These are phyloP conservation scores for Siniperca obscura DNA, from an alignment of 2,797 vertebrate species.

Conservation along the genomic window DNA sequence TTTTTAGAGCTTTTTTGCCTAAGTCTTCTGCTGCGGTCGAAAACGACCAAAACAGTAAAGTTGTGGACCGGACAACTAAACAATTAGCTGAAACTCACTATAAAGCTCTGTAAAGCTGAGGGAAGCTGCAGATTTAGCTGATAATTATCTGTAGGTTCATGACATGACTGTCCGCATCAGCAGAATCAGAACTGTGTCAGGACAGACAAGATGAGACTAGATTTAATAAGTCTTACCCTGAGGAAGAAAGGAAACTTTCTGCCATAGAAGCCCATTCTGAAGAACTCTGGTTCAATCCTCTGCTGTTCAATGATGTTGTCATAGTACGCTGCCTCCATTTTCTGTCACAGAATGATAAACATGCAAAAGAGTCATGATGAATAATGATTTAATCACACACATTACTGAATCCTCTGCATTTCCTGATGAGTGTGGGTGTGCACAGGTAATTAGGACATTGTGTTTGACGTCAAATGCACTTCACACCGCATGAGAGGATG, in stretches of 20 bases:
- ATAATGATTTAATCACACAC: conserved; percentile 62
- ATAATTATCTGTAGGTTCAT: neutral
- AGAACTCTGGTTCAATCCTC: conserved; percentile 97
- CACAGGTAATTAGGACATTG: conserved; percentile 57
- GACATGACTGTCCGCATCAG: neutral
- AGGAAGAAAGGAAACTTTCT: conserved; percentile 99
- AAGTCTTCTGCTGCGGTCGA: neutral
- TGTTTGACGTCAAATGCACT: conserved; percentile 24
- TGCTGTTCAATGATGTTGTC: conserved; percentile 99
- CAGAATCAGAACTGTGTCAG: conserved; percentile 50
- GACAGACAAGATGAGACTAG: neutral
- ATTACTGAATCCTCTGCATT: conserved; percentile 40
- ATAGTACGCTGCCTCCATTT: conserved; percentile 99
- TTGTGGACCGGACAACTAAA: neutral
- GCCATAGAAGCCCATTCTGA: conserved; percentile 97
- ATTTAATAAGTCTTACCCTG: conserved; percentile 86
- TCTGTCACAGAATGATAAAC: conserved; percentile 83
- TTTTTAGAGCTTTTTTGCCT: neutral
- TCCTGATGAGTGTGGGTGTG: conserved; percentile 45
- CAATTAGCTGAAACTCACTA: neutral
- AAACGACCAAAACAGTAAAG: neutral
- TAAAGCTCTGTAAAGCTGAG: neutral
- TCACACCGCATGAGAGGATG: conserved; percentile 24
- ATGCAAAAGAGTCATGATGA: conserved; percentile 48
- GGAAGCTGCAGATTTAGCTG: neutral